Percentiles rank a stretch among this genome's conserved stretches.
phyloP scores from a whole-genome alignment of 2,888 invertebrate species.

The Lepeophtheirus nordmannii region DNA sequence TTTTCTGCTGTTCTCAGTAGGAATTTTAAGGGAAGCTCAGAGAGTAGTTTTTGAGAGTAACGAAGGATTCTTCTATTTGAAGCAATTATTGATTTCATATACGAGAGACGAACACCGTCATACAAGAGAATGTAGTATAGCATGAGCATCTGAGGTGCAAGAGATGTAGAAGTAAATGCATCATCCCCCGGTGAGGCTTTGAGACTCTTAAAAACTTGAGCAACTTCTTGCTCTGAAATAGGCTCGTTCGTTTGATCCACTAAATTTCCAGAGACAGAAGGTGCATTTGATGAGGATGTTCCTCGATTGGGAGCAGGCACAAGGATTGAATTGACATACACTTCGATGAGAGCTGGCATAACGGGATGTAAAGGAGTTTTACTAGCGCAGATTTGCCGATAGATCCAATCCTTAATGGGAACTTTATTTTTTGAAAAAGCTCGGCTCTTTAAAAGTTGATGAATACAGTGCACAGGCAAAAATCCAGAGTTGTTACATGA shows the following conservation, averaged over 20 bases:
- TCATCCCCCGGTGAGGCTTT: neutral
- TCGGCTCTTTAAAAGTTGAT: slow-evolving; percentile 78
- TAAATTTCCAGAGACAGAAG: slow-evolving; percentile 37
- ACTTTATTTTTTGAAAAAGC: slow-evolving; percentile 92
- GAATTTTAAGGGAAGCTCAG: slow-evolving; percentile 82
- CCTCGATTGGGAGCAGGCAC: slow-evolving; percentile 32
- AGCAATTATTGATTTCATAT: slow-evolving; percentile 34
- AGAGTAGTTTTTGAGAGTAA: slow-evolving; percentile 69
- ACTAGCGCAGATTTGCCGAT: slow-evolving; percentile 73
- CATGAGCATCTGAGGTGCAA: slow-evolving; percentile 63
- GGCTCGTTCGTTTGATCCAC: slow-evolving; percentile 76
- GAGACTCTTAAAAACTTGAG: slow-evolving; percentile 51
- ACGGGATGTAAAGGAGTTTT: slow-evolving; percentile 83
- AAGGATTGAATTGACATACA: slow-evolving; percentile 80
- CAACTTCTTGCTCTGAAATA: slow-evolving; percentile 72
- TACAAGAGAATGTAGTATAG: slow-evolving; percentile 81
- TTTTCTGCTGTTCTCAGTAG: slow-evolving; percentile 79
- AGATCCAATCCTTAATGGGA: slow-evolving; percentile 91
- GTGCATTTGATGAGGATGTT: slow-evolving; percentile 26
- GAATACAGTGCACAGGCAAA: slow-evolving; percentile 87
- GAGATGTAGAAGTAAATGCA: slow-evolving; percentile 3
- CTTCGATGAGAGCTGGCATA: slow-evolving; percentile 78
- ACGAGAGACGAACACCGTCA: slow-evolving; percentile 62
- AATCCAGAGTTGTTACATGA: slow-evolving; percentile 79
- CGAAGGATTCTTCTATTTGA: slow-evolving; percentile 42